phyloP scores from a whole-genome alignment of 2,888 invertebrate species.

The Lycophotia porphyrea region DNA sequence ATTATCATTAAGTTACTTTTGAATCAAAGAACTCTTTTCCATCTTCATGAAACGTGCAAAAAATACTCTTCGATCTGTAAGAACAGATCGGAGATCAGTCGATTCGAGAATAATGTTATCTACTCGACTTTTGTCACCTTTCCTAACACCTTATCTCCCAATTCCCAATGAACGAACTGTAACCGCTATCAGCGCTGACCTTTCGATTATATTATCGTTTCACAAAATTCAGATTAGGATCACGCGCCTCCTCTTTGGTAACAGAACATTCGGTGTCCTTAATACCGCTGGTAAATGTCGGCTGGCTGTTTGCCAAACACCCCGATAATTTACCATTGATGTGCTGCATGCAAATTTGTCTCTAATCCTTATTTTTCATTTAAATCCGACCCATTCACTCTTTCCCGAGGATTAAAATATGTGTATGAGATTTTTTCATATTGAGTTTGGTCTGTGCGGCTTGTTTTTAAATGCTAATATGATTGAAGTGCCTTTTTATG shows the following conservation, averaged over 20 bases:
- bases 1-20: not conserved
- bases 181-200: slow-evolving; percentile 43
- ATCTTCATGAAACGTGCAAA: not conserved
- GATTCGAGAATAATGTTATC: slow-evolving; percentile 25
- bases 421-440: slow-evolving; percentile 14
- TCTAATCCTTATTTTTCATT: slow-evolving; percentile 79
- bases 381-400: slow-evolving; percentile 69
- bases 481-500: slow-evolving; percentile 25
- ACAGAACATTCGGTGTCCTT: slow-evolving; percentile 74
- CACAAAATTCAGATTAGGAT: slow-evolving; percentile 74
- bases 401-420: slow-evolving; percentile 37
- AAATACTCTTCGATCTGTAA: not conserved
- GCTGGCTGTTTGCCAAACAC: slow-evolving; percentile 83
- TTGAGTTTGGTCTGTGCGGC: slow-evolving; percentile 11
- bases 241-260: slow-evolving; percentile 72
- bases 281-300: slow-evolving; percentile 78
- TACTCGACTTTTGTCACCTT: slow-evolving; percentile 38
- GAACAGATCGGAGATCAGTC: slow-evolving; percentile 5
- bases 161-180: slow-evolving; percentile 30
- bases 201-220: slow-evolving; percentile 62
- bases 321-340: slow-evolving; percentile 84
- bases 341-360: slow-evolving; percentile 82
- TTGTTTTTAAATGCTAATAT: slow-evolving; percentile 30
- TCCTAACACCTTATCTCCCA: slow-evolving; percentile 39
- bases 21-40: not conserved